Conservation (phyloP, 2,888 invertebrate species). For the Salpingus planirostris region DNA sequence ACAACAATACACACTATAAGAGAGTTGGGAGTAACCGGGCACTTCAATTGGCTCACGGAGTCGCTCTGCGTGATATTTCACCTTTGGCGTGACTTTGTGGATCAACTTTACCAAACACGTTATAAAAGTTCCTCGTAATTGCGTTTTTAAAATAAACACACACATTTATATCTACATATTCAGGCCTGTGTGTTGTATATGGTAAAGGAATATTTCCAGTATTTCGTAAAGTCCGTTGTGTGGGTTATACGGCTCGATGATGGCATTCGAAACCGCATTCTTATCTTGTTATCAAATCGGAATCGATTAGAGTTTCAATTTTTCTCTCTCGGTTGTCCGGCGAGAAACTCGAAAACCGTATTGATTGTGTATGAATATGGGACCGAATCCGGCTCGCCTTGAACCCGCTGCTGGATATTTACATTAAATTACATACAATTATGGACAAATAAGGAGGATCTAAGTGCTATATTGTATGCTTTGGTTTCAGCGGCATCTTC, state of each 20-base stretch:
- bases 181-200: no score
- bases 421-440: slow-evolving; percentile 15
- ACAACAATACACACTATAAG: slow-evolving; percentile 16
- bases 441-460: slow-evolving; percentile 9
- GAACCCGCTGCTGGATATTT: slow-evolving; percentile 13
- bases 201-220: no score
- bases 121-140: slow-evolving; percentile 8
- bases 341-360: no score
- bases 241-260: no score
- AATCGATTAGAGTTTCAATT: no score
- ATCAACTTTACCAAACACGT: slow-evolving; percentile 12
- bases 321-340: no score
- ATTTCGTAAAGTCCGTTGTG: no score
- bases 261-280: no score
- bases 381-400: no score
- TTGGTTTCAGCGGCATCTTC: background rate
- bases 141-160: slow-evolving; percentile 8
- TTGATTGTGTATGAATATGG: no score
- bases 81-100: slow-evolving; percentile 18
- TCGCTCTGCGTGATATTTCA: slow-evolving; percentile 19
- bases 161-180: no score
- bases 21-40: slow-evolving; percentile 11
- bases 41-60: slow-evolving; percentile 15
- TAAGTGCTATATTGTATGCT: slow-evolving; percentile 11
- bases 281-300: no score